Percentiles rank a stretch among this genome's conserved stretches.
These are phyloP conservation scores for Melieria omissa DNA, from an alignment of 2,888 invertebrate genomes.

Conservation along the genomic window DNA sequence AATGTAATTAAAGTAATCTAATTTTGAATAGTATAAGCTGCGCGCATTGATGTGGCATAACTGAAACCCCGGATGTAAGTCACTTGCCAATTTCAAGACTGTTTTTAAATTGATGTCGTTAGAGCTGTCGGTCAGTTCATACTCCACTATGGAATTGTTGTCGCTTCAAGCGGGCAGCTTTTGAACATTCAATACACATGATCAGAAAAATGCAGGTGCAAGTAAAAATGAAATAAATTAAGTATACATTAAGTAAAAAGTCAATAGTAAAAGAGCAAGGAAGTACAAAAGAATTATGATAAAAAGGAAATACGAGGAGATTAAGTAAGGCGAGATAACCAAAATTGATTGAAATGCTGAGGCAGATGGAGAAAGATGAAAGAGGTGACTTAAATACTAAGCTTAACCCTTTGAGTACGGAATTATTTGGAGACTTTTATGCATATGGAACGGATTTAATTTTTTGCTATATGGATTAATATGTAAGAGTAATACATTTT, in stretches of 20 bases:
- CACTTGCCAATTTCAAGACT: background rate
- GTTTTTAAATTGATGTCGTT: background rate
- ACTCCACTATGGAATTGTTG: background rate
- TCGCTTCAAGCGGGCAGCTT: background rate
- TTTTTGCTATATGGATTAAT: too few species aligned
- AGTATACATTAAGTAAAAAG: background rate
- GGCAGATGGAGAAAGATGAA: too few species aligned
- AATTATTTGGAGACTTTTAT: too few species aligned
- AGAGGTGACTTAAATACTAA: background rate
- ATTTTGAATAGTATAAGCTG: background rate
- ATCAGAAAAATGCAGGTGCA: background rate
- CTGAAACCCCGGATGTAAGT: conserved; percentile 8
- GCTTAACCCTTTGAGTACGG: too few species aligned
- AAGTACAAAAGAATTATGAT: too few species aligned
- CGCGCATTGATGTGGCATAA: background rate
- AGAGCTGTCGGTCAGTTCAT: background rate
- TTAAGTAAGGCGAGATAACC: background rate
- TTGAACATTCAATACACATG: background rate
- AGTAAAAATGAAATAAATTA: background rate
- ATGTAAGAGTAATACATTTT: too few species aligned
- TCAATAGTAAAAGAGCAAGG: background rate
- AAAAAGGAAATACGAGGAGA: too few species aligned
- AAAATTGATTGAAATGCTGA: background rate
- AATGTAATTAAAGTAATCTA: conserved; percentile 1
- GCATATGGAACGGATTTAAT: too few species aligned